Percentiles rank a stretch among this genome's conserved stretches.
These are phyloP conservation scores for Calosoma granatense DNA, from an alignment of 1,140 invertebrate species.

Conservation along the genomic window DNA sequence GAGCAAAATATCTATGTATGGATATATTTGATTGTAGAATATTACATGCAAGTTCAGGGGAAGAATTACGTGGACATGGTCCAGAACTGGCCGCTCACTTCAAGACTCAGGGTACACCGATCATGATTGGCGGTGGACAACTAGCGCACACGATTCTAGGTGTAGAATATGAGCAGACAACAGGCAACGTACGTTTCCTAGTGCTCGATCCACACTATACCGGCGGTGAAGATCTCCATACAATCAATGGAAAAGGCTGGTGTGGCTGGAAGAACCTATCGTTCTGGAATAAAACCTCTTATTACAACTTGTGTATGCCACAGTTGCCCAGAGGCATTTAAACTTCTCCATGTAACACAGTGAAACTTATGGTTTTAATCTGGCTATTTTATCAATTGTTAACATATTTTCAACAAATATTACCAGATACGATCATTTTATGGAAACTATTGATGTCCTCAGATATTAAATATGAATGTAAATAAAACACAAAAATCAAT, in stretches of 20 bases:
- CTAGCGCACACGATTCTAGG: constrained; percentile 97
- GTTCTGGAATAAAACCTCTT: constrained; percentile 87
- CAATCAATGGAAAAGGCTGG: constrained; percentile 75
- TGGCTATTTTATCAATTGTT: too few relatives aligned
- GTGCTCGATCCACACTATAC: constrained; percentile 98
- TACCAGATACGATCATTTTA: too few relatives aligned
- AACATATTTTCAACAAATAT: too few relatives aligned
- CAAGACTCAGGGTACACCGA: constrained; percentile 82
- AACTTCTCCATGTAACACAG: too few relatives aligned
- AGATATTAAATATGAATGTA: too few relatives aligned
- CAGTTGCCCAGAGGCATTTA: constrained; percentile 50
- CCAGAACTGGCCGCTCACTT: constrained; percentile 85
- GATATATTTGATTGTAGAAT: constrained; percentile 63
- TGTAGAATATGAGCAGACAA: constrained; percentile 72
- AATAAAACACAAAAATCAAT: too few relatives aligned
- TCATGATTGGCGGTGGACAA: constrained; percentile 98
- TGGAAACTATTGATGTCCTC: too few relatives aligned
- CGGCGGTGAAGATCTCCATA: constrained; percentile 62
- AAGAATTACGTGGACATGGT: constrained; percentile 70
- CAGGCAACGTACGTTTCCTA: constrained; percentile 73
- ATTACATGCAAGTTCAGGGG: constrained; percentile 71
- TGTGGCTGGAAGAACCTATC: constrained; percentile 85
- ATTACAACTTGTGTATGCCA: constrained; percentile 93
- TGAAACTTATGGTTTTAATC: too few relatives aligned
- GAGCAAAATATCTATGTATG: too few relatives aligned